phyloP scores from a whole-genome alignment of 1,140 invertebrate genomes.

The Trachymyrmex cornetzi region DNA sequence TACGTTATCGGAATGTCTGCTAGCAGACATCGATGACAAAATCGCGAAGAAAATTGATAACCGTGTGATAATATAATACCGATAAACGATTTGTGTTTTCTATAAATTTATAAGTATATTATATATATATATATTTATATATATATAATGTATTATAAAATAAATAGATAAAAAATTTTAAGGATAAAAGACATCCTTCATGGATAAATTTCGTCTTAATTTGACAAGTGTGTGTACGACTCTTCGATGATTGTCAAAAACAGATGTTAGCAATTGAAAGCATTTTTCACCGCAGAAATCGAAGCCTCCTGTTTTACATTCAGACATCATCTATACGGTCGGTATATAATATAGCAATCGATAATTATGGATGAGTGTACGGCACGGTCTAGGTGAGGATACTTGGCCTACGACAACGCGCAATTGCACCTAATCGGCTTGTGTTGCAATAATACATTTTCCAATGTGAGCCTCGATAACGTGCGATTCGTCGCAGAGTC shows the following conservation, averaged over 20 bases:
- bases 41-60: slow-evolving; percentile 19
- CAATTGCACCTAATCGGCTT: slow-evolving; percentile 20
- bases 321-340: neutral
- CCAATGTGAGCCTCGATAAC: neutral
- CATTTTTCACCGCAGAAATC: neutral
- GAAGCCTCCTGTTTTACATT: neutral
- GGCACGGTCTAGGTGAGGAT: neutral
- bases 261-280: neutral
- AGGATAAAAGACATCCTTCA: no score
- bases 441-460: slow-evolving; percentile 15
- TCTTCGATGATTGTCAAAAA: no score
- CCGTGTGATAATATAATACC: neutral
- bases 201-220: neutral
- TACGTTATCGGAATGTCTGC: neutral
- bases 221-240: neutral
- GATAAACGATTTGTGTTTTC: neutral
- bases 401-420: slow-evolving; percentile 10
- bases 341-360: slow-evolving; percentile 35
- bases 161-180: no score
- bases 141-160: no score
- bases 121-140: neutral
- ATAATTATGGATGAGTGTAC: slow-evolving; percentile 32
- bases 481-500: neutral
- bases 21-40: slow-evolving; percentile 5
- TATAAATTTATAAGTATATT: neutral